Percentiles rank a stretch among this genome's conserved stretches.
These are phyloP conservation scores for Meleagris gallopavo DNA, from an alignment of 2,113 vertebrate genomes.

Conservation along the genomic window DNA sequence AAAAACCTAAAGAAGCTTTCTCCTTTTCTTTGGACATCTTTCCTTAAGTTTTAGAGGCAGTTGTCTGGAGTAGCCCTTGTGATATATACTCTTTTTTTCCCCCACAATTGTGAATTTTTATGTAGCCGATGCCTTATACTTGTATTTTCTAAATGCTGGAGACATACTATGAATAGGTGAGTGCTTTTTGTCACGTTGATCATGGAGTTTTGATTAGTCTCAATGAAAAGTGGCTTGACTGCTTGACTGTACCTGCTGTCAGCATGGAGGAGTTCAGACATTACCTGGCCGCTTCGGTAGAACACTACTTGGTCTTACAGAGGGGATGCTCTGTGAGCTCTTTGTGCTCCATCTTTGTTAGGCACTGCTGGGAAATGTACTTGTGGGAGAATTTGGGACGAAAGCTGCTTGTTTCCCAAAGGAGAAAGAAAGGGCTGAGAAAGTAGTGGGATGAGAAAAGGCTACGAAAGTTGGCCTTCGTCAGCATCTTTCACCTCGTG, in stretches of 20 bases:
- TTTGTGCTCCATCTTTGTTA: not conserved
- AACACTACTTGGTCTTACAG: accelerated
- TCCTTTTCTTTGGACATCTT: not conserved
- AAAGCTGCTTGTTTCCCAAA: not conserved
- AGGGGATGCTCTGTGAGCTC: not conserved
- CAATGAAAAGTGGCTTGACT: not conserved
- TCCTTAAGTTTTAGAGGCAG: not conserved
- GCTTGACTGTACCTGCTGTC: not conserved
- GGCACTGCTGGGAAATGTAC: not conserved
- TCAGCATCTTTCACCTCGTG: constrained; percentile 30
- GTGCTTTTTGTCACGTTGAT: not conserved
- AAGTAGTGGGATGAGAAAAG: constrained; percentile 3
- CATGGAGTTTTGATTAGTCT: not conserved
- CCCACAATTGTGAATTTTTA: not conserved
- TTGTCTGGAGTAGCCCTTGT: not conserved
- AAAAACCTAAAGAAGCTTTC: not conserved
- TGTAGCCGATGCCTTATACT: not conserved
- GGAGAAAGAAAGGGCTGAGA: not conserved
- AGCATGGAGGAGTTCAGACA: not conserved
- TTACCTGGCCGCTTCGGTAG: not conserved
- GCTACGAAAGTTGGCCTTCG: not conserved
- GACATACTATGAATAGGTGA: not conserved
- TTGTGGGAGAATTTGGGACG: not conserved
- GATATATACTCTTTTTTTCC: not conserved
- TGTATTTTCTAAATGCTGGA: not conserved